Conservation (phyloP, 1,140 invertebrate species). For the Frieseomelitta varia region DNA sequence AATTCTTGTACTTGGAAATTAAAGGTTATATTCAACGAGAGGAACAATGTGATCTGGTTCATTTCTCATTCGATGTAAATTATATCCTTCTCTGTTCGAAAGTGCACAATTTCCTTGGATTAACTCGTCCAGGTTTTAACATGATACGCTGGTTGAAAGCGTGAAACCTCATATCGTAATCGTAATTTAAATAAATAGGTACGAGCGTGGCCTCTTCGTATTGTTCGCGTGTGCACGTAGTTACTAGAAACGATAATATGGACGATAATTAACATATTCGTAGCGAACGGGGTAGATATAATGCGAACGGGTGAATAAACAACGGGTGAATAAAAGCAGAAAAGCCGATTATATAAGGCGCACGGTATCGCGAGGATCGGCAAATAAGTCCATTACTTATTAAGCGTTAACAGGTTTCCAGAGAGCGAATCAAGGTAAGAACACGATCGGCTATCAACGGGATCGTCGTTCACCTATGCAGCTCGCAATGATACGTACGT, state of each 20-base stretch:
- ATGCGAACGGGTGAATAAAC: slow-evolving; percentile 27
- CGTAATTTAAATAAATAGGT: neutral
- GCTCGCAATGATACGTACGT: slow-evolving; percentile 29
- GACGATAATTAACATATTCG: slow-evolving; percentile 16
- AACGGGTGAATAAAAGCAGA: slow-evolving; percentile 14
- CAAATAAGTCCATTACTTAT: slow-evolving; percentile 51
- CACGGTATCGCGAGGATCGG: slow-evolving; percentile 29
- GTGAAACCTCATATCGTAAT: neutral
- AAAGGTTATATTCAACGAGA: too few species aligned
- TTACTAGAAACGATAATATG: neutral
- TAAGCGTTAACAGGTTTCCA: slow-evolving; percentile 50
- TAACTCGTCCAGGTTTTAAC: neutral
- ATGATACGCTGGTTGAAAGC: neutral
- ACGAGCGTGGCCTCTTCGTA: neutral
- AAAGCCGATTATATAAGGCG: slow-evolving; percentile 29
- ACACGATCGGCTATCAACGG: slow-evolving; percentile 49
- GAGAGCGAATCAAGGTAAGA: slow-evolving; percentile 48
- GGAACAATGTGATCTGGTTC: neutral
- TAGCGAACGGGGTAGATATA: neutral
- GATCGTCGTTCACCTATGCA: slow-evolving; percentile 49
- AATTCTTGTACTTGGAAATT: too few species aligned
- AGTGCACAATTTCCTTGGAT: neutral
- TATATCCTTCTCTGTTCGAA: neutral
- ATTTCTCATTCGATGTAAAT: neutral
- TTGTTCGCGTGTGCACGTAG: too few species aligned